A percentile compares a stretch with the other conserved stretches of the same genome.
Evolutionary conservation across 2,797 vertebrate species (phyloP).

Genomic region (Anguilla anguilla): DNA sequence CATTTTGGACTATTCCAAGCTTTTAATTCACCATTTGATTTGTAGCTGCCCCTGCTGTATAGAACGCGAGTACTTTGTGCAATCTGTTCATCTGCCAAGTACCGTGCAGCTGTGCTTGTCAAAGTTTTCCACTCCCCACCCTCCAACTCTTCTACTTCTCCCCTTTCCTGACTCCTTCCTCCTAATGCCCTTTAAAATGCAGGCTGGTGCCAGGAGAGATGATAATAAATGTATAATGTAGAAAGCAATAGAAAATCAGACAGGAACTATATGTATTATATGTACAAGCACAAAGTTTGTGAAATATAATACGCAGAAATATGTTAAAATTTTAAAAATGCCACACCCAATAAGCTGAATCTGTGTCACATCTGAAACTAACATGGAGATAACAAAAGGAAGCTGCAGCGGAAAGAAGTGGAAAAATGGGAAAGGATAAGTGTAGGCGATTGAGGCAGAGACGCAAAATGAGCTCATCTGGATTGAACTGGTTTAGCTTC

Average conservation of each 20-base stretch:
- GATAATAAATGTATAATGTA: too few species aligned
- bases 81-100: background rate
- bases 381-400: background rate
- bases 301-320: too few species aligned
- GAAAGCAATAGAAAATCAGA: background rate
- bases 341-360: background rate
- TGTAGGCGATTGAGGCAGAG: background rate
- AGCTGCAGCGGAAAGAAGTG: too few species aligned
- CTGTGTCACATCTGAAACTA: background rate
- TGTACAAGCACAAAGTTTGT: too few species aligned
- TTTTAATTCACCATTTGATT: background rate
- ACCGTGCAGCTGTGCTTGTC: background rate
- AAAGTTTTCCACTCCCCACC: background rate
- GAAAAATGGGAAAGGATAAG: background rate
- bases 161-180: background rate
- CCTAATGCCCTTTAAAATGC: background rate
- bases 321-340: background rate
- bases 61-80: background rate
- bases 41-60: background rate
- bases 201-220: background rate
- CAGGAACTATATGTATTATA: background rate
- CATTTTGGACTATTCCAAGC: background rate
- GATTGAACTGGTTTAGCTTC: background rate
- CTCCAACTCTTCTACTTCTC: background rate
- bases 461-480: background rate